Percentiles rank a stretch among this genome's conserved stretches.
These are phyloP conservation scores for Ailurus styani DNA, from an alignment of 2,113 vertebrate species.

Conservation along the genomic window DNA sequence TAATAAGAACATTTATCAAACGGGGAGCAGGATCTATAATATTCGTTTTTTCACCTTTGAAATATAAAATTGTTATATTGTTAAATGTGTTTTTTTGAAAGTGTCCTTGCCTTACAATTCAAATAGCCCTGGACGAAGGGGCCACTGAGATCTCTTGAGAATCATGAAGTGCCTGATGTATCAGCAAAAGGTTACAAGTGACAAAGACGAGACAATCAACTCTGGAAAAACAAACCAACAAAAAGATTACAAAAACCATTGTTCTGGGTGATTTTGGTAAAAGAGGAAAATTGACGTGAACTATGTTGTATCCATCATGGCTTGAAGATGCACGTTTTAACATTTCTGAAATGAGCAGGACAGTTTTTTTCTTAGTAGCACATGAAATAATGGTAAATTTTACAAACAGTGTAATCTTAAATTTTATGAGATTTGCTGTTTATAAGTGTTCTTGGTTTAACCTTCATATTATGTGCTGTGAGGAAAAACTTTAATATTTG, in stretches of 20 bases:
- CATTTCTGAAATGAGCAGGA: not conserved
- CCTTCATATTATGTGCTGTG: not conserved
- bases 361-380: not conserved
- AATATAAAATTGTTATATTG: not conserved
- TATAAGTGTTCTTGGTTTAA: not conserved
- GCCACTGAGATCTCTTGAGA: not conserved
- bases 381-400: not conserved
- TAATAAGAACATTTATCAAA: not conserved
- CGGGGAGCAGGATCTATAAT: not conserved
- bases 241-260: not conserved
- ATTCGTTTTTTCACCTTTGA: not conserved
- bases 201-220: not conserved
- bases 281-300: not conserved
- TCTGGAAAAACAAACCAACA: not conserved
- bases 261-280: not conserved
- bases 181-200: not conserved
- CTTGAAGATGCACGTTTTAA: not conserved
- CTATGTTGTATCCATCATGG: not conserved
- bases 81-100: not conserved
- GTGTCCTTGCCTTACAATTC: not conserved
- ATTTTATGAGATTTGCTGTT: not conserved
- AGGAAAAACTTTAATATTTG: conserved; percentile 25
- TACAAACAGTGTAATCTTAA: not conserved
- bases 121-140: not conserved
- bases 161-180: not conserved